A percentile compares a stretch with the other conserved stretches of the same genome.
Conservation (phyloP, 2,113 vertebrate species). For the Rutilus rutilus region DNA sequence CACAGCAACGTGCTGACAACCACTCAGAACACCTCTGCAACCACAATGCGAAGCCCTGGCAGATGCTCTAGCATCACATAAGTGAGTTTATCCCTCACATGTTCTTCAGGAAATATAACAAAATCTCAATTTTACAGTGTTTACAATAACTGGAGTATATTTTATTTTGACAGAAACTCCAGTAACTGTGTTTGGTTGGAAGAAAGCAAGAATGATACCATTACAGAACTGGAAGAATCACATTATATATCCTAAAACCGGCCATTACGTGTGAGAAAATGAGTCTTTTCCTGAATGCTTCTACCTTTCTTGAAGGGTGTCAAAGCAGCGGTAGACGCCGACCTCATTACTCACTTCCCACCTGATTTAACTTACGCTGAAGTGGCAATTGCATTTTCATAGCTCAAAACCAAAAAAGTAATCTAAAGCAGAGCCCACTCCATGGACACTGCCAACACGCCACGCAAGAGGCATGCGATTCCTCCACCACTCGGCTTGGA, state of each 20-base stretch:
- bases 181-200: background rate
- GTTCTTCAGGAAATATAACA: background rate
- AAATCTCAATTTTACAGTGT: background rate
- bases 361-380: conserved; percentile 56
- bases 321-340: conserved; percentile 42
- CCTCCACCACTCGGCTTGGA: conserved; percentile 42
- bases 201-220: background rate
- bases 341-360: conserved; percentile 56
- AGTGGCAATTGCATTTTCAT: conserved; percentile 57
- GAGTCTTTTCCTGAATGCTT: background rate
- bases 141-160: background rate
- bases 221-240: background rate
- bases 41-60: background rate
- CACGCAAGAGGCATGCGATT: conserved; percentile 37
- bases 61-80: background rate
- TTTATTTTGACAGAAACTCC: conserved; percentile 16
- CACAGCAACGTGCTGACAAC: background rate
- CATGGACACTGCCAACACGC: conserved; percentile 45
- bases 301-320: conserved; percentile 33
- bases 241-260: background rate
- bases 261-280: background rate
- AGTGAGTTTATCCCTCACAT: background rate
- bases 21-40: background rate
- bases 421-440: conserved; percentile 50
- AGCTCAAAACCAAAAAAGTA: conserved; percentile 52